Conservation (phyloP, 2,888 invertebrate species). For the Lasioglossum figueresi region DNA sequence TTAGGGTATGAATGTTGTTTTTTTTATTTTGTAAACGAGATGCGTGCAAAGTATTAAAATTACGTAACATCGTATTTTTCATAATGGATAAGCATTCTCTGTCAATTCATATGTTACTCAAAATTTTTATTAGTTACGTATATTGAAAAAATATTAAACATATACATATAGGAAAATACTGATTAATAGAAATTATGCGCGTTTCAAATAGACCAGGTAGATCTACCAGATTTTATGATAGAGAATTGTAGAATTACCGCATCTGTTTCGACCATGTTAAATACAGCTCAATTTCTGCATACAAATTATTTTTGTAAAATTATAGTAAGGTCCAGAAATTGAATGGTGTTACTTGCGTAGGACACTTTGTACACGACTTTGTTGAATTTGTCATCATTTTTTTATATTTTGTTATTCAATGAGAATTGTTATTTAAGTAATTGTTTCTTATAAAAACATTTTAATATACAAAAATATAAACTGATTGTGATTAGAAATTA, state of each 20-base stretch:
- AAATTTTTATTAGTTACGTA: not conserved
- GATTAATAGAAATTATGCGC: not conserved
- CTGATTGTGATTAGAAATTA: slow-evolving; percentile 1
- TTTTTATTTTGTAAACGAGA: not conserved
- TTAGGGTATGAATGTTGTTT: not conserved
- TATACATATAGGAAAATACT: not conserved
- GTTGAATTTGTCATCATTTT: not conserved
- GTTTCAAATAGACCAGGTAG: not conserved
- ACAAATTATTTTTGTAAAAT: not conserved
- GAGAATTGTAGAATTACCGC: not conserved
- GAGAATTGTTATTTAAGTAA: not conserved
- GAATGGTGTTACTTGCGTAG: not conserved
- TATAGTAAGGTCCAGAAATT: not conserved
- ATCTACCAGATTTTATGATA: not conserved
- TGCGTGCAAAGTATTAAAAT: not conserved
- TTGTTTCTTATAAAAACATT: not conserved
- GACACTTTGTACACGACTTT: not conserved
- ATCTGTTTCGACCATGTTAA: not conserved
- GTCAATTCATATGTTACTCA: not conserved
- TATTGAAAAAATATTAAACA: not conserved
- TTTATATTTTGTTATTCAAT: not conserved
- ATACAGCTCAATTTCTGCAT: not conserved
- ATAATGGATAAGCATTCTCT: not conserved
- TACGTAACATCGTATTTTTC: not conserved
- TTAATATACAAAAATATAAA: not conserved